Evolutionary conservation across 2,888 invertebrate species (phyloP), one percentile per base, ranked within the genome.

Genomic region (Pammene aurita): DNA sequence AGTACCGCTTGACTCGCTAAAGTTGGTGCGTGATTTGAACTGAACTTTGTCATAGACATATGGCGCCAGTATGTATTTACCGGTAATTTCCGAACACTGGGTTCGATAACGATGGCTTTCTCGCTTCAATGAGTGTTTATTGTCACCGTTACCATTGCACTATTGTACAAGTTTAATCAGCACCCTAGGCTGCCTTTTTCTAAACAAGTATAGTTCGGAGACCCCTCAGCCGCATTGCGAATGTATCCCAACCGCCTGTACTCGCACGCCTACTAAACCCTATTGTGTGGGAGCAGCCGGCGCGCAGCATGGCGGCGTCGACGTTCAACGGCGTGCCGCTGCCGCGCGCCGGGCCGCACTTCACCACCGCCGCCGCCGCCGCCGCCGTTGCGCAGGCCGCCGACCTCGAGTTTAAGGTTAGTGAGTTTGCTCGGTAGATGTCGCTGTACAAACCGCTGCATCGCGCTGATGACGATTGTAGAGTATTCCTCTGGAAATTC

Each of bases 381-480:
- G 26, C 26, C 26, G 70, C 81, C 56, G 70, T 83, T 46, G 75
- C 81, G 67, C 63, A 55, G 58, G 62, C 64, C 63, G 61, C 63
- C 73, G 64, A 80, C 73, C 90, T 90, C 71, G 91, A 92, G 72
- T 86, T 84, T 74, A 91, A 92, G 90, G 92, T 90, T 70, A 71
- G 72, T 56, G 0, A 5, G n/a, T 0, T 35, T 7, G 46, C 14
- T 34, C 35, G 7, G 35, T 35, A 46, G 46, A 10, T 60, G 16
- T 9, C 34, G 48, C 41, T 34, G n/a, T n/a, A 34, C n/a, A 6
- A 11, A 18, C 7, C 5, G 38, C 13, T 10, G 18, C n/a, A 9
- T 14, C 56, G 18, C 64, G 35, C 64, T 18, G 7, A 26, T 7
- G 52, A 26, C 16, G 6, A 16, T 6, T 38, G 38, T 38, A 38